Evolutionary conservation across 2,888 invertebrate species (phyloP), one percentile per base, ranked within the genome.

Genomic region (Anoplius nigerrimus): DNA sequence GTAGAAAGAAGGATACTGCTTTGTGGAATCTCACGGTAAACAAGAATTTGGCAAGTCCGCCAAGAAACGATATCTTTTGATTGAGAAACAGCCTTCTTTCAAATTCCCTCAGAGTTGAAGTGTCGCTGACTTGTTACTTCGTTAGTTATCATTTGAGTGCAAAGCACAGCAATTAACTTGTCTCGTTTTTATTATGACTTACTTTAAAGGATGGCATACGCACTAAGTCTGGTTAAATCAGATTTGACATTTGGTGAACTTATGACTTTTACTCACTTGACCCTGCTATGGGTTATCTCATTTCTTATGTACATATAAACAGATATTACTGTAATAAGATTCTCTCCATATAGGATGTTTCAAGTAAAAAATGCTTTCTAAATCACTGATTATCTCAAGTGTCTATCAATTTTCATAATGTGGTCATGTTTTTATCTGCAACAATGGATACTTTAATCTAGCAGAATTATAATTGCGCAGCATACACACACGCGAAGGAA

Each of bases 301-400:
- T 66, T 76, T 79, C 75, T 76, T 84, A 84, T 85, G 74, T 84
- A 85, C 83, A 85, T 84, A 85, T 85, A 74, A 82, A 85, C 81
- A 85, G 79, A 83, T 84, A 84, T 83, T 84, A 83, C 75, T 78
- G 74, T 80, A 82, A 82, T 76, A 78, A 79, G 64, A 60, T 78
- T 79, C 71, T 67, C 74, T 72, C 74, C 55, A 59, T 78, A 74
- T 65, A 78, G 76, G 67, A 76, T 64, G 72, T 62, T 69, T 64
- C 74, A 74, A 55, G 46, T 20, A 56, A 43, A 58, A 62, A 68
- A 48, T 48, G n/a, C 48, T 18, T 6, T 48, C 16, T 48, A 48
- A 48, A 48, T 34, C 34, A 34, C 34, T 34, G 34, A 34, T 48
- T 48, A 48, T 48, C 48, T 48, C 48, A 34, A 34, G 34, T 34